Evolutionary conservation across 2,113 vertebrate genomes (phyloP).

Genomic region (Mastomys natalensis): DNA sequence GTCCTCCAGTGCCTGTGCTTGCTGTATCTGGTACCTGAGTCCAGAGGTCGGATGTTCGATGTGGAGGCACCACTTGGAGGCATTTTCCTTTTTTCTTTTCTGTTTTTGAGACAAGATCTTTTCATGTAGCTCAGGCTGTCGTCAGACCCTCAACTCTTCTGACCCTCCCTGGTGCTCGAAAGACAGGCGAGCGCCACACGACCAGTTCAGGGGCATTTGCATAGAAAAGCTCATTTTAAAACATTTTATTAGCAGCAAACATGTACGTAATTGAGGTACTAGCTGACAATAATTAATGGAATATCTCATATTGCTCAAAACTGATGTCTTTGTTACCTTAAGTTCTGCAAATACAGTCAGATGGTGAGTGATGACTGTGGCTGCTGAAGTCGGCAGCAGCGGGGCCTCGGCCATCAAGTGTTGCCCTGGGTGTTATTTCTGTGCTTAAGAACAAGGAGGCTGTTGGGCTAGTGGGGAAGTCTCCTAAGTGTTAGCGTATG

Average conservation of each 20-base stretch:
- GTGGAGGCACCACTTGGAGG: background rate
- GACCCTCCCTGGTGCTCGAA: background rate
- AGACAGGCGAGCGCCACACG: background rate
- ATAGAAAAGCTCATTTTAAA: constrained; percentile 25
- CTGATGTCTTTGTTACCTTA: background rate
- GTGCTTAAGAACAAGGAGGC: background rate
- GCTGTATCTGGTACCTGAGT: background rate
- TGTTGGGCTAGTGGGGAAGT: background rate
- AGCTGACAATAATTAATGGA: constrained; percentile 13
- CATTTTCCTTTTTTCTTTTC: background rate
- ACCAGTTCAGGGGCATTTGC: background rate
- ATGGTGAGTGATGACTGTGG: background rate
- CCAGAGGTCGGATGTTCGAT: background rate
- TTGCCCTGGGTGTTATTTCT: constrained; percentile 17
- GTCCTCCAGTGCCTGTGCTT: background rate
- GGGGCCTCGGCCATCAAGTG: background rate
- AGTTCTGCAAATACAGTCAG: background rate
- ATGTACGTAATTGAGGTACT: background rate
- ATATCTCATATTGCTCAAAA: constrained; percentile 24
- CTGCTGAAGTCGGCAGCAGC: background rate
- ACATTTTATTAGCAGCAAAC: background rate
- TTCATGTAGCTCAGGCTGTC: background rate
- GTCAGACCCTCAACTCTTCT: background rate
- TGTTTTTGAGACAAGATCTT: background rate
- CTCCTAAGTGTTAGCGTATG: background rate